A percentile compares a stretch with the other conserved stretches of the same genome.
Evolutionary conservation across 1,140 invertebrate genomes (phyloP).

Genomic region (Neodiprion virginianus): DNA sequence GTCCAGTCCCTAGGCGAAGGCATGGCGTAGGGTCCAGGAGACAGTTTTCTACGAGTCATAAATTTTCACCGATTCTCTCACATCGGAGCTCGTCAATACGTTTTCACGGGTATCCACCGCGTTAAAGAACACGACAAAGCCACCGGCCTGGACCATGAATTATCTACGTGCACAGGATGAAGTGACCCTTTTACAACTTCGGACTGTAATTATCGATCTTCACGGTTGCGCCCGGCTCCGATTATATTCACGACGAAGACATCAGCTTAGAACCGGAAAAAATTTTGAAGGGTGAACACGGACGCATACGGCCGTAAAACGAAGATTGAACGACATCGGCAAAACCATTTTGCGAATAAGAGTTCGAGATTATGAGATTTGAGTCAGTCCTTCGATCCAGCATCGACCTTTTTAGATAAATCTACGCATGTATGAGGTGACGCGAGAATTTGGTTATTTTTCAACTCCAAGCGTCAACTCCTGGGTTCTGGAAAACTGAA

Average conservation of each 20-base stretch:
- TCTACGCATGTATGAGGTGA: background rate
- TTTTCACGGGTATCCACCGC: constrained; percentile 31
- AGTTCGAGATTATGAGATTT: too few relatives aligned
- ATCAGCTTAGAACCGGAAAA: constrained; percentile 14
- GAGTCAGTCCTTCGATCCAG: too few relatives aligned
- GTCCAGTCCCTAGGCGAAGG: background rate
- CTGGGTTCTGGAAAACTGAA: too few relatives aligned
- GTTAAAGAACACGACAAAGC: background rate
- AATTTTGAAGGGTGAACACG: background rate
- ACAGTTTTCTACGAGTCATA: background rate
- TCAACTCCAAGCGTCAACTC: constrained; percentile 9
- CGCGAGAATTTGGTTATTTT: constrained; percentile 15
- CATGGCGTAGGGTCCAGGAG: background rate
- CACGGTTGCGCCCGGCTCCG: background rate
- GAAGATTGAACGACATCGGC: too few relatives aligned
- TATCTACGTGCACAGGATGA: background rate
- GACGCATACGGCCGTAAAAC: background rate
- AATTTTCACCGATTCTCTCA: background rate
- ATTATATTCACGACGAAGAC: background rate
- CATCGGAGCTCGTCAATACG: constrained; percentile 14
- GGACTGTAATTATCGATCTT: background rate
- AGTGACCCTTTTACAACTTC: background rate
- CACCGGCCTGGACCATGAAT: background rate
- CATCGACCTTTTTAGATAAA: too few relatives aligned
- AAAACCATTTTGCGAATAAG: too few relatives aligned